phyloP scores from a whole-genome alignment of 2,113 vertebrate species.

The Rhabdornis inornatus region DNA sequence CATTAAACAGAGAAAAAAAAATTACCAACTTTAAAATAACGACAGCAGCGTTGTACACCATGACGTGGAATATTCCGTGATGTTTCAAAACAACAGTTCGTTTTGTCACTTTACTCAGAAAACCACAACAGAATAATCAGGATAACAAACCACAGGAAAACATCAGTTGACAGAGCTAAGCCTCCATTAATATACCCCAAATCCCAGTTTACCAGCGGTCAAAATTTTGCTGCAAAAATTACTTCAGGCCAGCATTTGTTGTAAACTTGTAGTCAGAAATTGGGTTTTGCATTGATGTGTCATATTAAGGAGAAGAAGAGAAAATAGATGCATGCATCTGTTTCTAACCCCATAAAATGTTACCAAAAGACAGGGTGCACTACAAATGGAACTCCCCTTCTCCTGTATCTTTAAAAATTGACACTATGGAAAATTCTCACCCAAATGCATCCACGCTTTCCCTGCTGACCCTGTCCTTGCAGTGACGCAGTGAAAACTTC shows the following conservation, averaged over 20 bases:
- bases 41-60: slow-evolving; percentile 40
- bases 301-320: not conserved
- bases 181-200: not conserved
- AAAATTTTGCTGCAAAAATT: not conserved
- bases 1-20: slow-evolving; percentile 71
- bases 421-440: not conserved
- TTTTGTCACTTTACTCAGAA: slow-evolving; percentile 7
- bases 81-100: not conserved
- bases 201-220: not conserved
- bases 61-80: not conserved
- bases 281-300: not conserved
- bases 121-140: not conserved
- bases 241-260: not conserved
- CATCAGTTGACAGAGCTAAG: not conserved
- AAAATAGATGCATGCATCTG: not conserved
- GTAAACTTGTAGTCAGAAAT: not conserved
- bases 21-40: slow-evolving; percentile 47
- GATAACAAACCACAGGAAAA: not conserved
- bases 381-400: not conserved
- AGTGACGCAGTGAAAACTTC: not conserved
- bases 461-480: not conserved
- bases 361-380: not conserved
- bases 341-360: not conserved
- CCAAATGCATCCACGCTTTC: not conserved
- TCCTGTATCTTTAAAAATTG: not conserved